These are phyloP conservation scores for Vireo altiloquus DNA, from an alignment of 2,113 vertebrate genomes.

Conservation along the genomic window DNA sequence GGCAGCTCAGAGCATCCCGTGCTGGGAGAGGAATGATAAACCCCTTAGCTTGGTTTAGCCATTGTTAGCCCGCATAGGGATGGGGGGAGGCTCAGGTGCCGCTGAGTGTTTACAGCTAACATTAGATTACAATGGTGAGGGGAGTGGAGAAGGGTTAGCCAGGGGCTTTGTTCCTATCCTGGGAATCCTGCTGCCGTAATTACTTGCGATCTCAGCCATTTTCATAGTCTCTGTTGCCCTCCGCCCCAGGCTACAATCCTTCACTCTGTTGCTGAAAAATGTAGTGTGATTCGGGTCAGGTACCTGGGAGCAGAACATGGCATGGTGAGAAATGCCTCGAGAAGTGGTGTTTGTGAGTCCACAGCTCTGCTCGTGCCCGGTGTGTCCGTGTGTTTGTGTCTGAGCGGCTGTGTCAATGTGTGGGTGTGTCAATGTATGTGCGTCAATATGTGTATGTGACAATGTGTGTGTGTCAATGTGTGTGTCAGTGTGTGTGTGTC, in stretches of 20 bases:
- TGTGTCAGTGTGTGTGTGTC: no score
- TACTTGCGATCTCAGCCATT: not conserved
- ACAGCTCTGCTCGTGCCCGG: not conserved
- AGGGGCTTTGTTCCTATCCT: not conserved
- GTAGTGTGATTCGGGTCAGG: accelerated
- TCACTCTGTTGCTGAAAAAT: not conserved
- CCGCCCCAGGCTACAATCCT: not conserved
- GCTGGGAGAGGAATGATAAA: not conserved
- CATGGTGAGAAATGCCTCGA: not conserved
- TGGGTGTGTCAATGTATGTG: not conserved
- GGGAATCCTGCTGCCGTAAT: not conserved
- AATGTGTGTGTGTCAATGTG: not conserved
- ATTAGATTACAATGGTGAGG: not conserved
- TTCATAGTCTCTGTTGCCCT: not conserved
- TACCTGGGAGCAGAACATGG: not conserved
- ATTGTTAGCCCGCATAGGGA: not conserved
- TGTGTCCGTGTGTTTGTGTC: not conserved
- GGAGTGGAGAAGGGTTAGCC: not conserved
- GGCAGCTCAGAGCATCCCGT: not conserved
- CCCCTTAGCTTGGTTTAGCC: not conserved
- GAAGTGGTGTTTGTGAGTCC: not conserved
- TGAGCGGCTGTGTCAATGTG: not conserved
- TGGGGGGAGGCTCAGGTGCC: not conserved
- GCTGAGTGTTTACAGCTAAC: not conserved
- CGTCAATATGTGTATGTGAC: not conserved